These are phyloP conservation scores for Drosophila ironensis DNA, from an alignment of 1,140 invertebrate genomes.

Conservation along the genomic window DNA sequence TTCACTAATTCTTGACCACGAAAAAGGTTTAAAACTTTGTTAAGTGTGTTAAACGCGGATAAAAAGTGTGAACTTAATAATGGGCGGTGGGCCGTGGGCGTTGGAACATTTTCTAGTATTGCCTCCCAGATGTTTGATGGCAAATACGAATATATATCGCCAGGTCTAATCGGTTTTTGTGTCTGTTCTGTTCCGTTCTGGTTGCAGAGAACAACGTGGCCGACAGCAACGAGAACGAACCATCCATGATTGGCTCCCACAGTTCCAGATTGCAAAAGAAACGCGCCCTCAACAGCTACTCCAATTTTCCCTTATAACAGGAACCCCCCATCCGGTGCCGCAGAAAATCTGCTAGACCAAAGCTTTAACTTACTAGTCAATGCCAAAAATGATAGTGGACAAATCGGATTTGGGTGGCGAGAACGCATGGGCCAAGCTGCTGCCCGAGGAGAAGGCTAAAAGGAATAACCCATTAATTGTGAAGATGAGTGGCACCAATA, in stretches of 20 bases:
- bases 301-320: conserved; percentile 72
- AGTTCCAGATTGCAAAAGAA: conserved; percentile 35
- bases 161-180: conserved; percentile 28
- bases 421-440: conserved; percentile 74
- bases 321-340: conserved; percentile 18
- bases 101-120: not conserved
- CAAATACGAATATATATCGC: not conserved
- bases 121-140: conserved; percentile 6
- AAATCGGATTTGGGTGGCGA: conserved; percentile 64
- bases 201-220: conserved; percentile 45
- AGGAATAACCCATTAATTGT: conserved; percentile 40
- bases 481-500: conserved; percentile 44
- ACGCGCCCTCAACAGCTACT: conserved; percentile 47
- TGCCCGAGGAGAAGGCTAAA: conserved; percentile 63
- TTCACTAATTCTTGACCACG: conserved; percentile 11
- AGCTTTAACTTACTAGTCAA: conserved; percentile 62
- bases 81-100: conserved; percentile 21
- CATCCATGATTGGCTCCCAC: conserved; percentile 56
- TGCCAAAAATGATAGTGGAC: conserved; percentile 79
- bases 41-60: conserved; percentile 24
- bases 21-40: conserved; percentile 23
- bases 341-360: too few relatives aligned
- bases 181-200: conserved; percentile 18
- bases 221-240: conserved; percentile 39
- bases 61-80: conserved; percentile 15